phyloP scores from a whole-genome alignment of 23 tunicate species.

The Trididemnum clinides region DNA sequence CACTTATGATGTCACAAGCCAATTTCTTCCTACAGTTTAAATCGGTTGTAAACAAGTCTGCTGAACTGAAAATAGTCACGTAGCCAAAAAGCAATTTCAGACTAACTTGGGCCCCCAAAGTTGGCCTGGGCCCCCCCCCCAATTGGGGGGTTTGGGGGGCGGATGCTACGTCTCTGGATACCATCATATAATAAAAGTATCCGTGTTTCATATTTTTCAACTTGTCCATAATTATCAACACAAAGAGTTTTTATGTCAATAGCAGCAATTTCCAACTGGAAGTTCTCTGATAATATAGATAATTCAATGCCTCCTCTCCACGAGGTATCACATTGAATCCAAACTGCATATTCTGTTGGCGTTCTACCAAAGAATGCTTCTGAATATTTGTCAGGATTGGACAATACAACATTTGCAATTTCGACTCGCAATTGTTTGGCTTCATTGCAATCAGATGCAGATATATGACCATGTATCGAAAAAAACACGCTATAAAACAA shows the following conservation, averaged over 20 bases:
- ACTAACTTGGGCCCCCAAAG: no score
- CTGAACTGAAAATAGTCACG: no score
- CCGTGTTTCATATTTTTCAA: constrained; percentile 42
- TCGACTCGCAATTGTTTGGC: constrained; percentile 68
- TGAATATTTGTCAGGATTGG: constrained; percentile 79
- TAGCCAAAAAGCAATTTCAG: no score
- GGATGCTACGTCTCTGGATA: no score
- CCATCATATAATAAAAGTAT: constrained; percentile 88
- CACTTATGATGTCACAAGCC: no score
- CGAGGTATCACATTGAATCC: constrained; percentile 93
- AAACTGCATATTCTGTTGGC: constrained; percentile 71
- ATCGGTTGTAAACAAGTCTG: no score
- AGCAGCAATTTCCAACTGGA: constrained; percentile 83
- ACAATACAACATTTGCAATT: constrained; percentile 60
- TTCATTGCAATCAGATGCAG: constrained; percentile 25
- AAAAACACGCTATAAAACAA: constrained; percentile 88
- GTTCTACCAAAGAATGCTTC: constrained; percentile 82
- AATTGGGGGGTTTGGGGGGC: no score
- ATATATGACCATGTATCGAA: constrained; percentile 68
- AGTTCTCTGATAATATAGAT: constrained; percentile 67
- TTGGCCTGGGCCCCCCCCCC: no score
- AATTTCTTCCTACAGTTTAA: no score
- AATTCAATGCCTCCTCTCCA: constrained; percentile 98
- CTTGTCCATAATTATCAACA: constrained; percentile 82
- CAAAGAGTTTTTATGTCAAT: constrained; percentile 85